Evolutionary conservation across 2,888 invertebrate species (phyloP), one percentile per base, ranked within the genome.

Genomic region (Thera obeliscata): DNA sequence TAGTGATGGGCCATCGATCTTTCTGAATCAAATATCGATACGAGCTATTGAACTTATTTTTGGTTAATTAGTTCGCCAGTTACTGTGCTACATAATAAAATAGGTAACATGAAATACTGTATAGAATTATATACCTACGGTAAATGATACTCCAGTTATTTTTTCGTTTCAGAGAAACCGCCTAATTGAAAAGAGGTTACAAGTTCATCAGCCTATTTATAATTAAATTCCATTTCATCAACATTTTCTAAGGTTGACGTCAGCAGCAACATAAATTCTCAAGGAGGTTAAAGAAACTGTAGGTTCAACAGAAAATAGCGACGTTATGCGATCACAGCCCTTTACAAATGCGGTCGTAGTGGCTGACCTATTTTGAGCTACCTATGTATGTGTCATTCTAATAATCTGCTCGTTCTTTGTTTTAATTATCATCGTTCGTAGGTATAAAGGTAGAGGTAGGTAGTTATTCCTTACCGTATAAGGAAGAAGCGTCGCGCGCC

Each of bases 401-500:
- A 80, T 76, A 76, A 76, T 67, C 57, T 48, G 41, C n/a, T 57
- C 38, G 64, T 76, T 76, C 77, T 82, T 82, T 83, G 83, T 83
- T 77, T 76, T 66, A 74, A 76, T 72, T 71, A 52, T 58, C 56
- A 58, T 70, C 66, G 58, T 46, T 46, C 43, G 2, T 9, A 46
- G 43, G 8, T 46, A 46, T 8, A 6, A n/a, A 52, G 52, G 33
- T 52, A 33, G 52, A 8, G 8, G 7, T 52, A 33, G 52, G 52
- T 52, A 33, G 52, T 7, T 33, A 52, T 67, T 64, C 72, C 60
- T 73, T 76, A 74, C 88, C 89, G 84, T 86, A 87, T 89, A 88
- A 89, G 91, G 91, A 91, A 91, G 91, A 87, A 81, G 80, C 81
- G 76, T 77, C 80, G 78, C 83, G 84, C 90, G 91, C 92, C 92